Percentiles rank a stretch among this genome's conserved stretches.
phyloP scores from a whole-genome alignment of 2,113 vertebrate genomes.

The Gasterosteus nipponicus region DNA sequence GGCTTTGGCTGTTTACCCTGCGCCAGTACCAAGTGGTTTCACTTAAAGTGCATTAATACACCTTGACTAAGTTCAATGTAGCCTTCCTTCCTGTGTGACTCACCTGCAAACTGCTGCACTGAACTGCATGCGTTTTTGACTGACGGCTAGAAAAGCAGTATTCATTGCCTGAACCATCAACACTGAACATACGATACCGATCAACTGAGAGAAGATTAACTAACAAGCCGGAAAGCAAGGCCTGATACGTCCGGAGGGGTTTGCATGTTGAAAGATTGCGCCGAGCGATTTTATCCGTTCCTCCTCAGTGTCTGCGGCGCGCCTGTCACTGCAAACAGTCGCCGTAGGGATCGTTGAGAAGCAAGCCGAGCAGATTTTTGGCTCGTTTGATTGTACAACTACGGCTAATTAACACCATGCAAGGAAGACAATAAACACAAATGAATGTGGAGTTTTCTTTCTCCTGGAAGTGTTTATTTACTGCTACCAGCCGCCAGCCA shows the following conservation, averaged over 20 bases:
- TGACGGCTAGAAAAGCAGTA: background rate
- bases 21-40: background rate
- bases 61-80: background rate
- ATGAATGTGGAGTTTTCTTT: background rate
- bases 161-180: background rate
- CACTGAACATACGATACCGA: background rate
- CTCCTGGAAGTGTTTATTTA: background rate
- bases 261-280: background rate
- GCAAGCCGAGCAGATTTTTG: background rate
- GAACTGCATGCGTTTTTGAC: background rate
- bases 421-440: slow-evolving; percentile 1
- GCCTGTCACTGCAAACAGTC: slow-evolving; percentile 29
- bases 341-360: background rate
- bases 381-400: background rate
- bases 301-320: background rate
- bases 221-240: background rate
- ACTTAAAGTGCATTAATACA: background rate
- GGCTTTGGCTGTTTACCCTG: background rate
- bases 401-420: background rate
- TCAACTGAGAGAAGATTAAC: background rate
- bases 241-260: background rate
- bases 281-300: background rate
- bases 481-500: slow-evolving; percentile 23
- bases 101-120: background rate
- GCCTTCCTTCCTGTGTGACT: background rate